Conservation (phyloP, 92 coral and sea anemone genomes). For the Paragorgia papillata region DNA sequence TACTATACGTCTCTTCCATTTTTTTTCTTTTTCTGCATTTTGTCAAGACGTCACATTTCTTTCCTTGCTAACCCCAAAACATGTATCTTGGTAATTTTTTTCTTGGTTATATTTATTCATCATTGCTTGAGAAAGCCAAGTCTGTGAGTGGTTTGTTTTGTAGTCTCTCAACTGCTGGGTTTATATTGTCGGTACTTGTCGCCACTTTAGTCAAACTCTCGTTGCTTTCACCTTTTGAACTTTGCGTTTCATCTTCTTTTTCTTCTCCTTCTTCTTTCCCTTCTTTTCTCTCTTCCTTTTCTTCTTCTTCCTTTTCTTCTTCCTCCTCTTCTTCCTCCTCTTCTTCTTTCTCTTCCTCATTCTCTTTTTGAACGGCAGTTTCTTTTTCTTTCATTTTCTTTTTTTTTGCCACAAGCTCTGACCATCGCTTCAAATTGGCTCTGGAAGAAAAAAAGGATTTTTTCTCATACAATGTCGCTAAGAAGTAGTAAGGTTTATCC, state of each 20-base stretch:
- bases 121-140: conserved; percentile 23
- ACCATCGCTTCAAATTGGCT: conserved; percentile 75
- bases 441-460: conserved; percentile 13
- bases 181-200: not conserved
- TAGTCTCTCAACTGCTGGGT: not conserved
- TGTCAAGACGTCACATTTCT: no score
- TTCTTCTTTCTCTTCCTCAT: conserved; percentile 34
- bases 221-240: not conserved
- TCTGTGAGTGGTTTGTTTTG: conserved; percentile 7
- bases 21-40: no score
- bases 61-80: no score
- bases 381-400: conserved; percentile 24
- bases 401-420: conserved; percentile 71
- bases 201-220: not conserved
- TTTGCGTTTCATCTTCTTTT: conserved; percentile 13
- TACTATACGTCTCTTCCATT: no score
- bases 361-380: no score
- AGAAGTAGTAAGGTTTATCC: no score
- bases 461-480: no score
- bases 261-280: conserved; percentile 1
- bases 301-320: conserved; percentile 35
- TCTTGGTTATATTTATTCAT: no score
- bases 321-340: conserved; percentile 33
- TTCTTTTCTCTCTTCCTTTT: conserved; percentile 1
- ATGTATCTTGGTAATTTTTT: no score